A percentile compares a stretch with the other conserved stretches of the same genome.
phyloP scores from a whole-genome alignment of 2,888 invertebrate species.

The Mythimna vitellina region DNA sequence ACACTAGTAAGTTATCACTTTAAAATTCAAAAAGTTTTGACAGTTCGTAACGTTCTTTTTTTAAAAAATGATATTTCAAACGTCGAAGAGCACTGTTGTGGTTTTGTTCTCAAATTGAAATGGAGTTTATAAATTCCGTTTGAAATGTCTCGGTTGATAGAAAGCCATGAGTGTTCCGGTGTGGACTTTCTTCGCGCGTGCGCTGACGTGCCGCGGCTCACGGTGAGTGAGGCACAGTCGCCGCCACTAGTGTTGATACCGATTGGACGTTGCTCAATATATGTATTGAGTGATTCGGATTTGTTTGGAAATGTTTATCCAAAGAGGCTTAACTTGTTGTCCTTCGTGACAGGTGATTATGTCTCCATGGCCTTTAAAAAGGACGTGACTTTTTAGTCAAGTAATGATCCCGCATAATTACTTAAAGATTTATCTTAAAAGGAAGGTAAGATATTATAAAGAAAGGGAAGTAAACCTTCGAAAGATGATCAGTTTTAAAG shows the following conservation, averaged over 20 bases:
- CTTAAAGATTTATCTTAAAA: constrained; percentile 1
- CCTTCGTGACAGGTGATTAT: constrained; percentile 22
- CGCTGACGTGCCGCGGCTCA: constrained; percentile 79
- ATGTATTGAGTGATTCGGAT: constrained; percentile 55
- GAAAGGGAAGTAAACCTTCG: neutral
- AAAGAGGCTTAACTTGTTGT: constrained; percentile 32
- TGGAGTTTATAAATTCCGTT: constrained; percentile 66
- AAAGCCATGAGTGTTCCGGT: constrained; percentile 82
- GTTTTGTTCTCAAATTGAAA: constrained; percentile 59
- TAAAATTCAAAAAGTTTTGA: constrained; percentile 22
- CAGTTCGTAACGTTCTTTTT: constrained; percentile 20
- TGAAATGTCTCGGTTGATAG: constrained; percentile 79
- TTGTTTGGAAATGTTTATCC: constrained; percentile 50
- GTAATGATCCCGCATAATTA: neutral
- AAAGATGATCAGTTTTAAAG: neutral
- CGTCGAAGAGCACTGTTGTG: constrained; percentile 35
- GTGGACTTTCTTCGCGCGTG: constrained; percentile 84
- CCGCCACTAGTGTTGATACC: constrained; percentile 70
- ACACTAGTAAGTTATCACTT: constrained; percentile 59
- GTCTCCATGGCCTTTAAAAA: constrained; percentile 22
- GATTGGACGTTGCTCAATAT: constrained; percentile 69
- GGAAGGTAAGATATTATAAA: too few relatives aligned
- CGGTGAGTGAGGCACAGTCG: constrained; percentile 79
- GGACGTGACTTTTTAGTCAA: neutral
- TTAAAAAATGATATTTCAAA: constrained; percentile 6